Evolutionary conservation across 2,888 invertebrate species (phyloP).

Genomic region (Acholoe squamosa): DNA sequence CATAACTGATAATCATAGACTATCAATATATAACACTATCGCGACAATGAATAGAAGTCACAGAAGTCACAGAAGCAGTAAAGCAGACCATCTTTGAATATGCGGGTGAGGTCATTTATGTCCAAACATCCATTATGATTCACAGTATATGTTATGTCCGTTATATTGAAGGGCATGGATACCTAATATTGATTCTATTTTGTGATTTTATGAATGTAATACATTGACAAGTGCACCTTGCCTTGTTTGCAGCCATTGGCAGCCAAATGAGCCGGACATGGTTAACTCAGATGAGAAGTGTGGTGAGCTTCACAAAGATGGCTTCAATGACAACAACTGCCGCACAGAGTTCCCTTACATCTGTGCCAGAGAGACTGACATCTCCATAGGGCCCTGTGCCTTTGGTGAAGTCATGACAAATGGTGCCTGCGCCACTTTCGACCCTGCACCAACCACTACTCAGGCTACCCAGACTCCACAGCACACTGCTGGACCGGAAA

Average conservation of each 20-base stretch:
- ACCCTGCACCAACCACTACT: neutral
- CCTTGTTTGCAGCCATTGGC: neutral
- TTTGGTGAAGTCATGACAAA: neutral
- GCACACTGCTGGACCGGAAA: neutral
- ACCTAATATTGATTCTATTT: too few species aligned
- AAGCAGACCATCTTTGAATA: too few species aligned
- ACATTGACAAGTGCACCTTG: too few species aligned
- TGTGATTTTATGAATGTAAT: too few species aligned
- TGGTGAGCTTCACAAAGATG: constrained; percentile 29
- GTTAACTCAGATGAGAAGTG: constrained; percentile 10
- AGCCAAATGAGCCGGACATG: constrained; percentile 23
- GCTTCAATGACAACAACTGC: constrained; percentile 42
- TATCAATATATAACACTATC: too few species aligned
- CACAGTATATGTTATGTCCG: too few species aligned
- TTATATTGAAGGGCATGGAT: too few species aligned
- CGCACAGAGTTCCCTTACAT: constrained; percentile 28
- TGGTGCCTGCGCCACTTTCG: neutral
- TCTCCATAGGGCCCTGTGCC: neutral
- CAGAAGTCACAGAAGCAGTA: too few species aligned
- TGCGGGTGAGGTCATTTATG: too few species aligned
- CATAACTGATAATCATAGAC: too few species aligned
- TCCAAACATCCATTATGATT: too few species aligned
- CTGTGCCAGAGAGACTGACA: neutral
- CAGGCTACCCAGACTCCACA: neutral
- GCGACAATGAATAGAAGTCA: too few species aligned